Conservation (phyloP, 2,797 vertebrate genomes). For the Hirundo rustica region DNA sequence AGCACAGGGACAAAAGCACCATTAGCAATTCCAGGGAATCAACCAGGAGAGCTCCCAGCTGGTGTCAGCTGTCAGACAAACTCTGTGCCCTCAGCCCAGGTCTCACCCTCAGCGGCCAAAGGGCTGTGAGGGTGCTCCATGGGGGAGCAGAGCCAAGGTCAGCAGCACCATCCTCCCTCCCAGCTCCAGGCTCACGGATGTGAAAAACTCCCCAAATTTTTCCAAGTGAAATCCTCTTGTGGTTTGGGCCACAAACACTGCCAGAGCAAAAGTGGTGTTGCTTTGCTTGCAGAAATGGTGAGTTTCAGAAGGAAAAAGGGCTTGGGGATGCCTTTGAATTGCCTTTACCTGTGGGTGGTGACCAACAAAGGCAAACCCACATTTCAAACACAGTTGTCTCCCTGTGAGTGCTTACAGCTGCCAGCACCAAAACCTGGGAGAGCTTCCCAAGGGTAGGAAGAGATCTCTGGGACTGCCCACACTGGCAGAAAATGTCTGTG, state of each 20-base stretch:
- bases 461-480: not conserved
- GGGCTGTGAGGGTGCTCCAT: not conserved
- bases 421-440: not conserved
- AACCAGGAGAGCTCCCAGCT: not conserved
- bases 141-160: not conserved
- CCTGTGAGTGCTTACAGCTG: not conserved
- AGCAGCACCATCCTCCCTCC: not conserved
- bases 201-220: conserved; percentile 57
- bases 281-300: conserved; percentile 62
- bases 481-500: not conserved
- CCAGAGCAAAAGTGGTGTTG: conserved; percentile 57
- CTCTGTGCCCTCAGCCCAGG: not conserved
- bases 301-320: not conserved
- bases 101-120: not conserved
- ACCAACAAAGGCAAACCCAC: not conserved
- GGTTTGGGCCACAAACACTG: conserved; percentile 78
- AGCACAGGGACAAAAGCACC: not conserved
- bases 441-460: not conserved
- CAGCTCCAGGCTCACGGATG: conserved; percentile 37
- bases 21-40: not conserved
- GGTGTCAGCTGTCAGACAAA: not conserved
- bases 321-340: not conserved
- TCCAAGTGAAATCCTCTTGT: conserved; percentile 7
- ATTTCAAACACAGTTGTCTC: not conserved
- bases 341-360: not conserved